Conservation (phyloP, 1,140 invertebrate genomes). For the Heliconius himera region DNA sequence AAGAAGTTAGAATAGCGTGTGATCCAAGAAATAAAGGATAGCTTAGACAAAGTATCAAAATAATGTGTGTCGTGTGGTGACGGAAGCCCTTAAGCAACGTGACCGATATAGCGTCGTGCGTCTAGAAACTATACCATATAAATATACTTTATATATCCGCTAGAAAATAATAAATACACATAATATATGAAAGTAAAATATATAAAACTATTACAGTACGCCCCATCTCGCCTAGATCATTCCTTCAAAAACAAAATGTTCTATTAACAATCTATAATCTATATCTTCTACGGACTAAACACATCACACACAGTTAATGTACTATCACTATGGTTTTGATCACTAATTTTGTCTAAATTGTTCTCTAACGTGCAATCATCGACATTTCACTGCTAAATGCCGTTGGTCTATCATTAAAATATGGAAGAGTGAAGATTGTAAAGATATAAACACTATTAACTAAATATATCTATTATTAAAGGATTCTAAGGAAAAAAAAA, state of each 20-base stretch:
- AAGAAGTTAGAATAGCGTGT: conserved; percentile 30
- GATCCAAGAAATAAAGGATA: conserved; percentile 36
- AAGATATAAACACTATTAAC: conserved; percentile 61
- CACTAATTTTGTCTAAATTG: conserved; percentile 58
- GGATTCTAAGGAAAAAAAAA: conserved; percentile 43
- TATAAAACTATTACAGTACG: conserved; percentile 53
- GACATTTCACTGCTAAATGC: conserved; percentile 58
- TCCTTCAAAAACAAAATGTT: conserved; percentile 61
- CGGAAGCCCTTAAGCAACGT: conserved; percentile 45
- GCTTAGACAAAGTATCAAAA: conserved; percentile 24
- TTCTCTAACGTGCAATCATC: conserved; percentile 73
- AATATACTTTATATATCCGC: conserved; percentile 40
- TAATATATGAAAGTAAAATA: conserved; percentile 45
- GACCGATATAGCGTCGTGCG: conserved; percentile 48
- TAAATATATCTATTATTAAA: conserved; percentile 43
- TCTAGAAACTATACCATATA: conserved; percentile 41
- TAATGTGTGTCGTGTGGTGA: conserved; percentile 39
- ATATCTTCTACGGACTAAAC: conserved; percentile 54
- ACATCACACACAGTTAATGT: conserved; percentile 68
- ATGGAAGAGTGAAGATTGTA: conserved; percentile 79
- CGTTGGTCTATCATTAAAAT: conserved; percentile 67
- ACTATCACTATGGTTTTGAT: conserved; percentile 56
- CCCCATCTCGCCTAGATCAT: conserved; percentile 70
- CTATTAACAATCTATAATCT: conserved; percentile 46
- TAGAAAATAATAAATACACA: conserved; percentile 48